A percentile compares a stretch with the other conserved stretches of the same genome.
These are phyloP conservation scores for Rhinoraja longicauda DNA, from an alignment of 2,797 vertebrate species.

Conservation along the genomic window DNA sequence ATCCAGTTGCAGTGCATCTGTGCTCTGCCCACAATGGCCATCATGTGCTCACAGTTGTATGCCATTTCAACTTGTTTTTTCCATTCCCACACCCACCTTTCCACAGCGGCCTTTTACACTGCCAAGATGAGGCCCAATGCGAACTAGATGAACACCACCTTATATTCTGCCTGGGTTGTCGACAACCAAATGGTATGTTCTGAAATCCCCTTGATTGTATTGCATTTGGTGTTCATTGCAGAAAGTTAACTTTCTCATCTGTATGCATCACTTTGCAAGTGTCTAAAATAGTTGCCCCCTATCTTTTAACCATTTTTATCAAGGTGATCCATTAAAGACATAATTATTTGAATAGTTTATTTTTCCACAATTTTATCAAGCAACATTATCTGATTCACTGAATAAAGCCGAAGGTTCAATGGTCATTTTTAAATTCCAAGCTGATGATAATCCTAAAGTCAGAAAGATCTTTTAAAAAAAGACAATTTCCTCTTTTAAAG, in stretches of 20 bases:
- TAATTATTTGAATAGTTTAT: background rate
- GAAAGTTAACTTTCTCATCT: background rate
- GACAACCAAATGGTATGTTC: background rate
- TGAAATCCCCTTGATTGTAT: background rate
- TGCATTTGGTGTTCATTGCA: background rate
- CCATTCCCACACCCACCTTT: no score
- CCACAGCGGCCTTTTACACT: no score
- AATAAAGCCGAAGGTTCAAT: background rate
- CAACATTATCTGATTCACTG: background rate
- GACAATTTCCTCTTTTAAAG: background rate
- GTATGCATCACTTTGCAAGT: no score
- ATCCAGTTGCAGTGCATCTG: no score
- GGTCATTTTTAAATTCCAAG: background rate
- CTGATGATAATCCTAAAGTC: background rate
- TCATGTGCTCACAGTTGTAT: no score
- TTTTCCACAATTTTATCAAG: background rate
- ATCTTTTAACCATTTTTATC: background rate
- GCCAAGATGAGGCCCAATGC: no score
- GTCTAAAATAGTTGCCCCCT: no score
- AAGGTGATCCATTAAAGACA: background rate
- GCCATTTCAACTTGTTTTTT: no score
- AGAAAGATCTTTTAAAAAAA: background rate
- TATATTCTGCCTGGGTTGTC: no score
- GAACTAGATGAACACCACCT: no score
- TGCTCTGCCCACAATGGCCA: no score